Evolutionary conservation across 1,140 invertebrate species (phyloP).

Genomic region (Brachionus plicatilis): DNA sequence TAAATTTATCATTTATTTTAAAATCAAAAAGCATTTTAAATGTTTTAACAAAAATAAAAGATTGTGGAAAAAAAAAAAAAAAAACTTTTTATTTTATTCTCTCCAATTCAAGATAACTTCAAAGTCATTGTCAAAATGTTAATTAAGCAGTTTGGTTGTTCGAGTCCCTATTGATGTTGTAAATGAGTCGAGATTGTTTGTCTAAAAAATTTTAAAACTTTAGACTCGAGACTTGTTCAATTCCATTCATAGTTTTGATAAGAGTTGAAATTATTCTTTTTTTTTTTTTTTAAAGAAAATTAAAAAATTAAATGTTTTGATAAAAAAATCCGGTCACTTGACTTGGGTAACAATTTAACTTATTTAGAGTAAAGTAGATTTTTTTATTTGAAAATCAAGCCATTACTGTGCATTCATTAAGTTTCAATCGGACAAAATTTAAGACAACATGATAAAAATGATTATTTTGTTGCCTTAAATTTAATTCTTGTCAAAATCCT

Average conservation of each 20-base stretch:
- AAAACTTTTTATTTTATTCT: background rate
- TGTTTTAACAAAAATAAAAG: background rate
- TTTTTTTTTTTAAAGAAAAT: background rate
- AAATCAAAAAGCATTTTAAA: constrained; percentile 18
- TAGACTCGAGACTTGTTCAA: background rate
- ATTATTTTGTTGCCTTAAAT: background rate
- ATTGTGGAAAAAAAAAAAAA: background rate
- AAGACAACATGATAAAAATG: background rate
- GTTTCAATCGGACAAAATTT: background rate
- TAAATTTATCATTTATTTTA: constrained; percentile 25
- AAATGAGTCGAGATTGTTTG: background rate
- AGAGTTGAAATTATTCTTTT: background rate
- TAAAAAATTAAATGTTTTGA: background rate
- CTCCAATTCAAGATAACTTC: constrained; percentile 24
- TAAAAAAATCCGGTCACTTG: background rate
- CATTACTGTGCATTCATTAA: background rate
- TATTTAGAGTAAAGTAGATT: background rate
- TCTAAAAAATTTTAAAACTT: constrained; percentile 25
- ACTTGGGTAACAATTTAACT: background rate
- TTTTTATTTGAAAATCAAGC: background rate
- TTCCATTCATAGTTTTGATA: background rate
- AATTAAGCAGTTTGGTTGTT: constrained; percentile 13
- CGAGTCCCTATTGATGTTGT: background rate
- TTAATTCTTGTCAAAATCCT: too few species aligned
- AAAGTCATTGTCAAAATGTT: constrained; percentile 32